Conservation (phyloP, 2,888 invertebrate species). For the Plemyria rubiginata region DNA sequence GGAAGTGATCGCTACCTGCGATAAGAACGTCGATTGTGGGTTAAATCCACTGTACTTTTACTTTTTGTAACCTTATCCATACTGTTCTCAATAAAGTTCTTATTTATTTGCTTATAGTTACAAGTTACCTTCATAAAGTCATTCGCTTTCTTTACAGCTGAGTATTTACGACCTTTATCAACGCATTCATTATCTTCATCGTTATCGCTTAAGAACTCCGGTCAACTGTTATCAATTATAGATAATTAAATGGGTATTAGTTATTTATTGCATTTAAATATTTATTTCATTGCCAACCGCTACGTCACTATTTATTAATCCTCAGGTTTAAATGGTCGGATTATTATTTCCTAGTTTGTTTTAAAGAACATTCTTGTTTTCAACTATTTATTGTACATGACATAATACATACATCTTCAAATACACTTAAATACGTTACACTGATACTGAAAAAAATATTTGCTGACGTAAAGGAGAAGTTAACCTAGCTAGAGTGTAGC, state of each 20-base stretch:
- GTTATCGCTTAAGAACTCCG: slow-evolving; percentile 50
- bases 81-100: no score
- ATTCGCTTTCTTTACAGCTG: slow-evolving; percentile 9
- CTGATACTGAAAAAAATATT: no score
- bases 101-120: no score
- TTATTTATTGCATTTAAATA: slow-evolving; percentile 46
- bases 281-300: slow-evolving; percentile 27
- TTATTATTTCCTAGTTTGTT: neutral
- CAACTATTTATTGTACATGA: neutral
- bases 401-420: no score
- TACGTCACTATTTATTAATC: slow-evolving; percentile 36
- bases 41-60: no score
- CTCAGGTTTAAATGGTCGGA: slow-evolving; percentile 12
- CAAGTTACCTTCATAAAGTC: slow-evolving; percentile 9
- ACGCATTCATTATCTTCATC: slow-evolving; percentile 8
- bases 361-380: neutral
- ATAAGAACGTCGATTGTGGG: no score
- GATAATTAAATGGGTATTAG: slow-evolving; percentile 47
- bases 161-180: slow-evolving; percentile 6
- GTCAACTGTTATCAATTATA: slow-evolving; percentile 57
- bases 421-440: no score
- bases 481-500: no score
- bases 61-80: no score
- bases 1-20: no score
- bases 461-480: no score